Base-by-base conservation (phyloP, 1,140 invertebrate species). In the Sinella curviseta region DNA sequence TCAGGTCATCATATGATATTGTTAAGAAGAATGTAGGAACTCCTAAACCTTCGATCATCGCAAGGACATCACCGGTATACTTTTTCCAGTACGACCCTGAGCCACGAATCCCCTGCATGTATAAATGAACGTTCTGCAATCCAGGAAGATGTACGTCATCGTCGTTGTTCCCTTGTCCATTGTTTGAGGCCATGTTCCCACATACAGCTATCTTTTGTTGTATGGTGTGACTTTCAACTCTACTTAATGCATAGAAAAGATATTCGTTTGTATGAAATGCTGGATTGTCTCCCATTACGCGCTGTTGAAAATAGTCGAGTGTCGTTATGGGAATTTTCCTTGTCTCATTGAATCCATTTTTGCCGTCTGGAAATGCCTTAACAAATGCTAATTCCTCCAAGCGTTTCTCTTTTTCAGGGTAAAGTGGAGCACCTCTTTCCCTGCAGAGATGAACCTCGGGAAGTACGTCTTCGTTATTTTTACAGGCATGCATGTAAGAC, bases 1-100 rank as follows among this genome's bases (percentile, higher is more conserved):
- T 54, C 8, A 75, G 17, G 31, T 74, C 70, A 30, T 75, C 74
- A 48, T 36, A 36, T n/a, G 74, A 75, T n/a, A 75, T 28, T 26
- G 74, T 75, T 1, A 75, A 24, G 28, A 75, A 75, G 74, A 75
- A 75, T 4, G 34, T 75, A 17, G 74, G 74, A 3, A 2, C 2
- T 4, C 74, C 34, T 4, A 17, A 1, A 28, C 17, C n/a, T 48
- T 36, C 1, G 12, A 75, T 48, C 36, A 75, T 39, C 8, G 74
- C 34, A 2, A 75, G 17, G 2, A 75, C 24, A 26, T 75, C 34
- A 8, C 34, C 74, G 14, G 34, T 39, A 26, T 75, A 75, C 24
- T 75, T 75, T 30, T 31, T 75, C 34, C 34, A 75, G 39, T 75
- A 75, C 4, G 2, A 3, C 2, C 3, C 26, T 4, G 28, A 8